Evolutionary conservation across 2,113 vertebrate species (phyloP), one percentile per base, ranked within the genome.

Genomic region (Syngnathoides biaculeatus): DNA sequence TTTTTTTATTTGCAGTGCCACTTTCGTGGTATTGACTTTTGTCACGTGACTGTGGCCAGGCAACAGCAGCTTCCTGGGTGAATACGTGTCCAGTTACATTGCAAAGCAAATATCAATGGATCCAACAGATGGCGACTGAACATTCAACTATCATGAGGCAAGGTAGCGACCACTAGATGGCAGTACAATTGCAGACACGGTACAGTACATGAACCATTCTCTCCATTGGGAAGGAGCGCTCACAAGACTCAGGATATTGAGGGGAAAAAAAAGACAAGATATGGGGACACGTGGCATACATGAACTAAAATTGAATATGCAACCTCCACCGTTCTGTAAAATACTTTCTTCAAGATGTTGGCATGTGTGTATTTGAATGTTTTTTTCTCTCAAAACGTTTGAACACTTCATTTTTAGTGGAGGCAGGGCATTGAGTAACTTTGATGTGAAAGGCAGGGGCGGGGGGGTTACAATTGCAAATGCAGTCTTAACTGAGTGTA

Each of bases 1-100:
- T 26, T 55, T 26, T 55, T 26, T 4, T 24, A 55, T 24, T 26
- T 55, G 12, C 52, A 5, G 24, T 55, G 5, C 8, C 22, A 4
- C 12, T 13, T 24, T 9, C 14, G 13, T 26, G 35, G 40, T 9
- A 60, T 60, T 64, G 24, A 26, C 52, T 14, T 12, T 55, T 14
- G n/a, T 77, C 64, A 68, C 48, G 47, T 68, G 73, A 74, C 69
- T 78, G 50, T n/a, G 47, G 62, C 66, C 69, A 71, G 64, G 82
- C 79, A 72, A 85, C n/a, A 53, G 66, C 65, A 80, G 76, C 81
- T 72, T 55, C 60, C 43, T 73, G 52, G 71, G 66, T 71, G 74
- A 73, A 79, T 84, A 71, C 53, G 81, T 85, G 80, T 89, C 80
- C 75, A 78, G 84, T 89, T 78, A 78, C 84, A 79, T 79, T 68